These are phyloP conservation scores for Drosophila affinis DNA, from an alignment of 2,888 invertebrate genomes.

Conservation along the genomic window DNA sequence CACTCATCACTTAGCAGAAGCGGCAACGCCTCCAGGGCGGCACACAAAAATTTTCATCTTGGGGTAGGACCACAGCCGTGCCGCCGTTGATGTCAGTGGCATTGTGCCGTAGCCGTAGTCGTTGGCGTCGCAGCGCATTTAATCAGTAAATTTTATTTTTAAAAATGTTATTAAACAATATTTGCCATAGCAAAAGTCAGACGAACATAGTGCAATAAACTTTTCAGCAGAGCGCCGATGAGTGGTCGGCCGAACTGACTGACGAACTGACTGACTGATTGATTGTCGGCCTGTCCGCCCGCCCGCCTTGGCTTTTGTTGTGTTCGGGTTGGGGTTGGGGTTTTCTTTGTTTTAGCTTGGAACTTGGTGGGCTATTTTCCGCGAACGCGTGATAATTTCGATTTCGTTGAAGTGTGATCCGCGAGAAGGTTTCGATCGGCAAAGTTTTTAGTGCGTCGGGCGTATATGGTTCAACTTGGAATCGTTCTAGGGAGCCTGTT, in stretches of 20 bases:
- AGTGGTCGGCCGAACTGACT: constrained; percentile 6
- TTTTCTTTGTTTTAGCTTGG: constrained; percentile 47
- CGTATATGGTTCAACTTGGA: not conserved
- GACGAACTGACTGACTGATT: constrained; percentile 18
- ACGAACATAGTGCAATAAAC: constrained; percentile 71
- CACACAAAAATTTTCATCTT: constrained; percentile 56
- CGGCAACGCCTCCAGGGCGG: constrained; percentile 25
- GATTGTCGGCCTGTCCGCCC: constrained; percentile 6
- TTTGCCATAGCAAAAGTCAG: constrained; percentile 75
- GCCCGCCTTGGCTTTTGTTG: not conserved
- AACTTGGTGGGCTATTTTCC: constrained; percentile 9
- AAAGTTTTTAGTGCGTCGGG: not conserved
- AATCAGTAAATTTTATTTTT: constrained; percentile 78
- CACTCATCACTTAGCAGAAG: not conserved
- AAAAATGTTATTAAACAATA: constrained; percentile 79
- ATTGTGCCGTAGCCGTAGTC: constrained; percentile 12
- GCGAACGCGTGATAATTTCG: constrained; percentile 35
- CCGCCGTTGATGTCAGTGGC: constrained; percentile 12
- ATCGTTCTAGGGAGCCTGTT: not conserved
- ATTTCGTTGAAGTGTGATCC: constrained; percentile 40
- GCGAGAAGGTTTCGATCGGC: constrained; percentile 24
- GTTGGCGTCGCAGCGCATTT: constrained; percentile 49
- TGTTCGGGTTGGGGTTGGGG: not conserved
- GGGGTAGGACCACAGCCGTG: constrained; percentile 61
- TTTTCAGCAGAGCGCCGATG: constrained; percentile 57